A percentile compares a stretch with the other conserved stretches of the same genome.
phyloP scores from a whole-genome alignment of 2,113 vertebrate genomes.

The Genyomyrus donnyi region DNA sequence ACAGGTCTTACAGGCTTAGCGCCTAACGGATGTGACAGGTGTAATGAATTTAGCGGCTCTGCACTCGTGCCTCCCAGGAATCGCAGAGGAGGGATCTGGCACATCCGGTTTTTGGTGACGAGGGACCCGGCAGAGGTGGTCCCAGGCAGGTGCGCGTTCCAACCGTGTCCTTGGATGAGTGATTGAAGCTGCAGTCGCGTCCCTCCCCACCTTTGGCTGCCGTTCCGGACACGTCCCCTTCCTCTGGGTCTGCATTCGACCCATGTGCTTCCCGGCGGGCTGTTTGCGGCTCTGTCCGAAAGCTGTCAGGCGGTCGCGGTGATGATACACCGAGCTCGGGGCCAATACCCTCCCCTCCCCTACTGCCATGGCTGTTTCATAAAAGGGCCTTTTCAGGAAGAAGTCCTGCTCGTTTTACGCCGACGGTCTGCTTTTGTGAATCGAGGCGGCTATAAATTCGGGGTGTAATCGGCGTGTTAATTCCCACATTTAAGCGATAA shows the following conservation, averaged over 20 bases:
- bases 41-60: neutral
- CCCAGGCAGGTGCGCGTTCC: neutral
- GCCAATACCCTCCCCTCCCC: neutral
- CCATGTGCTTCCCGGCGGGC: neutral
- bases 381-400: conserved; percentile 1
- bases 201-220: neutral
- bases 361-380: neutral
- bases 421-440: neutral
- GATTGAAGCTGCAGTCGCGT: neutral
- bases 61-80: neutral
- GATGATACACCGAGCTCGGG: neutral
- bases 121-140: neutral
- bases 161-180: neutral
- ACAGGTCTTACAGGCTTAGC: neutral
- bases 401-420: neutral
- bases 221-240: neutral
- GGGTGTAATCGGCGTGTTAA: neutral
- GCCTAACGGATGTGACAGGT: neutral
- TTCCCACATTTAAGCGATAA: conserved; percentile 3
- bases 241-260: neutral
- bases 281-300: neutral
- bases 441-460: neutral
- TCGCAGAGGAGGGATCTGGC: neutral
- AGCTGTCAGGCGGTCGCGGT: neutral
- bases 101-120: too few relatives aligned